These are phyloP conservation scores for Tetrao urogallus DNA, from an alignment of 2,113 vertebrate genomes.

Conservation along the genomic window DNA sequence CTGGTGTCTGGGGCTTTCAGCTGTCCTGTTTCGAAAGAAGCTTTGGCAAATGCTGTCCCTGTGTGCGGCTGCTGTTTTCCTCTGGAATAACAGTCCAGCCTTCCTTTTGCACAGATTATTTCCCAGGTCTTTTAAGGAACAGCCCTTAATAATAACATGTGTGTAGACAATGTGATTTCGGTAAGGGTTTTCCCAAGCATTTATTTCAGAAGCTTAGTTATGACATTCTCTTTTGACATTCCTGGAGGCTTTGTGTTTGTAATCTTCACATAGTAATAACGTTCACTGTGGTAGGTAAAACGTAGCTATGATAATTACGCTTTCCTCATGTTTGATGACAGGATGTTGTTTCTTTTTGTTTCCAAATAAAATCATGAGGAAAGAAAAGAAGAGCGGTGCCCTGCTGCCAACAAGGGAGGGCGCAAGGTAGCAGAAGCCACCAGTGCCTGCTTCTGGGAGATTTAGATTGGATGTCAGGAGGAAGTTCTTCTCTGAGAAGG, in stretches of 20 bases:
- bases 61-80: not conserved
- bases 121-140: not conserved
- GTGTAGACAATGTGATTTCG: not conserved
- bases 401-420: slow-evolving; percentile 21
- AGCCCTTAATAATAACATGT: not conserved
- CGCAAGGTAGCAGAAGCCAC: not conserved
- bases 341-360: slow-evolving; percentile 58
- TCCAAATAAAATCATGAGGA: slow-evolving; percentile 41
- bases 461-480: too few relatives aligned
- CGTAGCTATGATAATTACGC: not conserved
- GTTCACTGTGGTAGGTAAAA: slow-evolving; percentile 53
- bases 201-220: slow-evolving; percentile 48
- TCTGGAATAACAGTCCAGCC: not conserved
- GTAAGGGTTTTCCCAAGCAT: not conserved
- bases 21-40: not conserved
- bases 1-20: not conserved
- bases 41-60: not conserved
- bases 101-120: not conserved
- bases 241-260: slow-evolving; percentile 41
- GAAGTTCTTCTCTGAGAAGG: too few relatives aligned
- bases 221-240: slow-evolving; percentile 43
- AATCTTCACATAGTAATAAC: slow-evolving; percentile 37
- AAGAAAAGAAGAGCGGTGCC: not conserved
- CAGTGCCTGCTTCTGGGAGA: not conserved
- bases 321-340: slow-evolving; percentile 41